Percentiles rank a stretch among this genome's conserved stretches.
These are phyloP conservation scores for Palythoa grandiflora DNA, from an alignment of 92 coral and sea anemone species.

Conservation along the genomic window DNA sequence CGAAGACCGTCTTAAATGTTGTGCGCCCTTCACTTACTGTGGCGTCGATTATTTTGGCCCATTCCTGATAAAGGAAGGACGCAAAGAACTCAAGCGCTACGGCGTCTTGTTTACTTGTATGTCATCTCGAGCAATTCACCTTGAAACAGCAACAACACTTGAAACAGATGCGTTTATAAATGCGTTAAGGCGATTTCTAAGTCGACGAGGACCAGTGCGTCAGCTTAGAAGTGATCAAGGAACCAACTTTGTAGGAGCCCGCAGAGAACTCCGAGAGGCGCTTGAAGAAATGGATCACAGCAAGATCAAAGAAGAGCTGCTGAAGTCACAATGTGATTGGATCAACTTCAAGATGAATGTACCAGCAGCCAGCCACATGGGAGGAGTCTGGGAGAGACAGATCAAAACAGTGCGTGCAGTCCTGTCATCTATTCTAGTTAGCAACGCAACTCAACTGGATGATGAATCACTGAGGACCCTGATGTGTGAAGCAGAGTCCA, in stretches of 20 bases:
- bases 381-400: constrained; percentile 16
- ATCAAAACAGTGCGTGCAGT: constrained; percentile 3
- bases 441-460: constrained; percentile 3
- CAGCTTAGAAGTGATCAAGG: constrained; percentile 60
- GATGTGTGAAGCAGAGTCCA: constrained; percentile 23
- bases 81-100: constrained; percentile 69
- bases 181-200: constrained; percentile 42
- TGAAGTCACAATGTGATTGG: constrained; percentile 50
- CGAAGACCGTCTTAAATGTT: constrained; percentile 53
- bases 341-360: constrained; percentile 19
- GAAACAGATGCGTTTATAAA: constrained; percentile 38
- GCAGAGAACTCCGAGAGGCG: constrained; percentile 51
- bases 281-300: constrained; percentile 39
- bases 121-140: constrained; percentile 54
- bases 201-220: constrained; percentile 47
- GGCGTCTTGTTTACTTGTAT: constrained; percentile 57
- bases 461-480: constrained; percentile 12
- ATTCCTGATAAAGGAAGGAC: constrained; percentile 56
- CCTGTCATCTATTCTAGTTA: neutral
- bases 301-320: constrained; percentile 48
- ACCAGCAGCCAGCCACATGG: constrained; percentile 22
- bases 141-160: constrained; percentile 35
- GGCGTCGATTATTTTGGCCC: constrained; percentile 70
- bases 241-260: constrained; percentile 44
- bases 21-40: constrained; percentile 66